Evolutionary conservation across 2,888 invertebrate species (phyloP).

Genomic region (Brenthis hecate): DNA sequence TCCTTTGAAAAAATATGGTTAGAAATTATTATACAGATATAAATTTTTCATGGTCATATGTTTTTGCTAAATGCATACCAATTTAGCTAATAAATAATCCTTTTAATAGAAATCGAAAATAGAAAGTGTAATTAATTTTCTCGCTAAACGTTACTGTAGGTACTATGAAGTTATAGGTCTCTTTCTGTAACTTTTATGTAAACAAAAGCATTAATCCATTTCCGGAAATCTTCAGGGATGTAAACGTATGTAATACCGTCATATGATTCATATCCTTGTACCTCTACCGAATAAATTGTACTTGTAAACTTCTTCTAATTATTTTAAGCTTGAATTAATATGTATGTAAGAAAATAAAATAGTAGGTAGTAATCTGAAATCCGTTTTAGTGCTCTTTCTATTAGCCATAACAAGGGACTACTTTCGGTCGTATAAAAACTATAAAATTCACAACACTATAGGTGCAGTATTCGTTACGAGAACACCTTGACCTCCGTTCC

Average conservation of each 20-base stretch:
- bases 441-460: conserved; percentile 25
- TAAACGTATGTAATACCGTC: background rate
- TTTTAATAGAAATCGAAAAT: no score
- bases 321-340: no score
- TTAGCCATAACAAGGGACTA: conserved; percentile 42
- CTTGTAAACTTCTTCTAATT: no score
- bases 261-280: no score
- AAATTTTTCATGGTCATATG: no score
- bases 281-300: no score
- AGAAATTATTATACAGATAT: no score
- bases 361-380: conserved; percentile 1
- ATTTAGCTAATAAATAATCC: no score
- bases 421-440: conserved; percentile 26
- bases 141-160: no score
- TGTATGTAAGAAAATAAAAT: background rate
- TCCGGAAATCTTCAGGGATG: conserved; percentile 35
- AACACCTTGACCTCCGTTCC: conserved; percentile 64
- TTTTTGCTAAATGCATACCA: no score
- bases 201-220: conserved; percentile 48
- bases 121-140: no score
- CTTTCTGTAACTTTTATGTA: conserved; percentile 34
- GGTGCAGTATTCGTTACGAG: conserved; percentile 60
- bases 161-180: background rate
- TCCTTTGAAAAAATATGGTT: no score
- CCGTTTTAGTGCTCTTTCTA: conserved; percentile 19